Evolutionary conservation across 2,113 vertebrate genomes (phyloP).

Genomic region (Sardina pilchardus): DNA sequence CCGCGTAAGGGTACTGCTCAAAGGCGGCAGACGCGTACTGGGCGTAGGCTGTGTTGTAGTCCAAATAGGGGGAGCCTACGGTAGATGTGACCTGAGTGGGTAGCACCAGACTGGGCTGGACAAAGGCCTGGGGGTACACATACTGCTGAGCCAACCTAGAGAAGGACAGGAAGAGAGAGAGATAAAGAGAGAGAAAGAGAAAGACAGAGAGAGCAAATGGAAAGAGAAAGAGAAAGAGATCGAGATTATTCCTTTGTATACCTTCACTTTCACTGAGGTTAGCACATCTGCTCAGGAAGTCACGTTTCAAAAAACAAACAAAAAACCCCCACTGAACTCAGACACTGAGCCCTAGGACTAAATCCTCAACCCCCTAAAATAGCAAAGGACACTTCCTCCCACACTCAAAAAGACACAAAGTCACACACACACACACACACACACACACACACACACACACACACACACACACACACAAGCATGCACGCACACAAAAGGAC

Average conservation of each 20-base stretch:
- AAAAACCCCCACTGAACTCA: background rate
- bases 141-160: constrained; percentile 87
- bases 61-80: constrained; percentile 84
- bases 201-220: background rate
- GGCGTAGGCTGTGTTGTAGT: constrained; percentile 84
- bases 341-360: background rate
- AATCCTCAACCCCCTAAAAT: background rate
- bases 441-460: too few relatives aligned
- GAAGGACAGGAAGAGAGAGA: constrained; percentile 12
- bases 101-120: constrained; percentile 90
- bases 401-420: too few relatives aligned
- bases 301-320: background rate
- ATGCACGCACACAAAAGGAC: too few relatives aligned
- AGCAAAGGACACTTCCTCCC: background rate
- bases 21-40: constrained; percentile 85
- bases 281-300: background rate
- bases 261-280: background rate
- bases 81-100: constrained; percentile 83
- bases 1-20: constrained; percentile 89
- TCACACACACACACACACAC: too few relatives aligned
- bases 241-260: background rate
- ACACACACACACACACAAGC: too few relatives aligned
- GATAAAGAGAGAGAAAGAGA: background rate
- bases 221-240: background rate
- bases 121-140: constrained; percentile 86